These are phyloP conservation scores for Cinclus cinclus DNA, from an alignment of 2,113 vertebrate genomes.

Conservation along the genomic window DNA sequence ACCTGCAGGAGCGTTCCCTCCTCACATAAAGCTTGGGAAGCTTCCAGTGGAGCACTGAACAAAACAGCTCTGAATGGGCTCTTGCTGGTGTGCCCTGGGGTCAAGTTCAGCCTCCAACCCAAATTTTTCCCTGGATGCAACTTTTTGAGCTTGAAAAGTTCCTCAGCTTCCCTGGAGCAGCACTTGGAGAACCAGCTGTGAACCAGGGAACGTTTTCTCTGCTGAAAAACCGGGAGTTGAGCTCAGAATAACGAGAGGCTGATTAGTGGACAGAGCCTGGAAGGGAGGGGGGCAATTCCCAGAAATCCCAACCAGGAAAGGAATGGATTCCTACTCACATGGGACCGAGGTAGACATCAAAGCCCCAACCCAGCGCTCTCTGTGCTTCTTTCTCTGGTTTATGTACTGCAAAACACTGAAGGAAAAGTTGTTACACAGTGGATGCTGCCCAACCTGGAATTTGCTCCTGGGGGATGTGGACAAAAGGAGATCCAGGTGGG, in stretches of 20 bases:
- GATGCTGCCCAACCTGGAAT: not conserved
- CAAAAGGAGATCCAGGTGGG: too few species aligned
- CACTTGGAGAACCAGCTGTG: not conserved
- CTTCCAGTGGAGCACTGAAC: not conserved
- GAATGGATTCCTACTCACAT: conserved; percentile 74
- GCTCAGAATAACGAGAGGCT: fast-evolving
- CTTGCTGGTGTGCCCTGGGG: not conserved
- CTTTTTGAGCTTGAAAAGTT: not conserved
- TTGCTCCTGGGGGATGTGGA: fast-evolving
- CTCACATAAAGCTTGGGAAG: not conserved
- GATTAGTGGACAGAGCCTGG: not conserved
- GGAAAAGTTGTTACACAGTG: not conserved
- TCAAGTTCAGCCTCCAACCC: not conserved
- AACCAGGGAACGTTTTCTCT: not conserved
- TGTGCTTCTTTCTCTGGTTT: conserved; percentile 89
- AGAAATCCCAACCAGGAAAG: not conserved
- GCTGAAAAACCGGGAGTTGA: not conserved
- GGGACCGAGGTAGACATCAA: conserved; percentile 84
- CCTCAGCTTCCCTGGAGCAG: not conserved
- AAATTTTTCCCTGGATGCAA: not conserved
- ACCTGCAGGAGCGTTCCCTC: fast-evolving
- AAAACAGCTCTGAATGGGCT: not conserved
- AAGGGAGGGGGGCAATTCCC: not conserved
- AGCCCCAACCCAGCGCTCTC: conserved; percentile 90
- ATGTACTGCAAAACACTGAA: conserved; percentile 90